phyloP scores from a whole-genome alignment of 2,113 vertebrate species.

The Cavia aperea region DNA sequence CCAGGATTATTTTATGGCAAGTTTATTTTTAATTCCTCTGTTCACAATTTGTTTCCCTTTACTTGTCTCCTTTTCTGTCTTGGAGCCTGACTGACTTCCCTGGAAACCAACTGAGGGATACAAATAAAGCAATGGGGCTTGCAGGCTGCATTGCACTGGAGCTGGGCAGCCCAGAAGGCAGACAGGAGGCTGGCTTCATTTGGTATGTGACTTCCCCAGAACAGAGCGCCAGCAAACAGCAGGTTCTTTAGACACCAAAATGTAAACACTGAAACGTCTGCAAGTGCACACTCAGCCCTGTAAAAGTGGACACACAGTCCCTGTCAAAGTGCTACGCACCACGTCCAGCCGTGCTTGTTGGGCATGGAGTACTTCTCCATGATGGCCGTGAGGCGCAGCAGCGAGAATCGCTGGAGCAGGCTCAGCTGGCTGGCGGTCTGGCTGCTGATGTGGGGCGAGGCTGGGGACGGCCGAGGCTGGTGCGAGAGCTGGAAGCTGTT shows the following conservation, averaged over 20 bases:
- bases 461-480: conserved; percentile 82
- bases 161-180: neutral
- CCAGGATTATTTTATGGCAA: conserved; percentile 42
- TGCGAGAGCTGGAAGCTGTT: conserved; percentile 94
- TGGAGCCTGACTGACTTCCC: conserved; percentile 32
- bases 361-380: conserved; percentile 98
- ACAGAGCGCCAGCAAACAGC: neutral
- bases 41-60: conserved; percentile 57
- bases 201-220: neutral
- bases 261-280: neutral
- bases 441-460: conserved; percentile 89
- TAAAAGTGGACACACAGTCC: neutral
- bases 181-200: neutral
- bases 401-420: conserved; percentile 92
- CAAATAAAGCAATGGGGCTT: neutral
- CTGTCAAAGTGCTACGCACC: conserved; percentile 77
- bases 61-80: conserved; percentile 60
- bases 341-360: conserved; percentile 97
- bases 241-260: neutral
- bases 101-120: conserved; percentile 22
- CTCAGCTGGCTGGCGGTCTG: conserved; percentile 94
- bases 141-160: rapidly evolving
- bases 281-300: neutral
- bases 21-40: conserved; percentile 65
- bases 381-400: conserved; percentile 94